Evolutionary conservation across 1,140 invertebrate species (phyloP).

Genomic region (Ephestia elutella): DNA sequence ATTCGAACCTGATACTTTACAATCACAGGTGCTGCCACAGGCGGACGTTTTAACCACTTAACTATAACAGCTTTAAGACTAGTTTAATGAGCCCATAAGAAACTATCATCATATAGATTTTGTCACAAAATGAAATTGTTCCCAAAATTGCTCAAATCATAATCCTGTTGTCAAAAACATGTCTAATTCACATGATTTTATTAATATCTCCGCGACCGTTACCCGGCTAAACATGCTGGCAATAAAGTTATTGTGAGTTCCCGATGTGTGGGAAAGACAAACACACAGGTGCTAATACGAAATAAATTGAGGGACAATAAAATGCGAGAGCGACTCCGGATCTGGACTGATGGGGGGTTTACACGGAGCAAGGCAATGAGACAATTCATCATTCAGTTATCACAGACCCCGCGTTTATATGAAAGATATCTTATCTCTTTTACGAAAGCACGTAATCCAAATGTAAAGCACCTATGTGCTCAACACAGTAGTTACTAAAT

Average conservation of each 20-base stretch:
- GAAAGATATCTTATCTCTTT: no score
- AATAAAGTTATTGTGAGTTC: constrained; percentile 2
- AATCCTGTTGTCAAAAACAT: neutral
- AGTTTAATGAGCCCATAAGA: no score
- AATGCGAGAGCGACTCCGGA: constrained; percentile 1
- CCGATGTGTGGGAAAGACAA: constrained; percentile 14
- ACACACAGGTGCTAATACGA: constrained; percentile 21
- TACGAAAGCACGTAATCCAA: no score
- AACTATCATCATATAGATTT: no score
- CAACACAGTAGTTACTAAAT: no score
- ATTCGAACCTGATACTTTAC: no score
- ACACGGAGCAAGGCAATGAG: neutral
- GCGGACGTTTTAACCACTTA: no score
- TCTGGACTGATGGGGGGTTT: neutral
- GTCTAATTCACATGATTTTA: constrained; percentile 1
- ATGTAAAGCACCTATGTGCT: no score
- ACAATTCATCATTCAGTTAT: neutral
- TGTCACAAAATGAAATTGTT: no score
- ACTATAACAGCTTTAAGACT: no score
- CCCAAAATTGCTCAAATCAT: neutral
- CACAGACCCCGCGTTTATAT: no score
- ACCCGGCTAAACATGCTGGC: neutral
- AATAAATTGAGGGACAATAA: constrained; percentile 21
- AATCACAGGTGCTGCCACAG: no score
- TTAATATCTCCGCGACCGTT: neutral